phyloP scores from a whole-genome alignment of 2,888 invertebrate species.

The Disparrhopalites patrizii region DNA sequence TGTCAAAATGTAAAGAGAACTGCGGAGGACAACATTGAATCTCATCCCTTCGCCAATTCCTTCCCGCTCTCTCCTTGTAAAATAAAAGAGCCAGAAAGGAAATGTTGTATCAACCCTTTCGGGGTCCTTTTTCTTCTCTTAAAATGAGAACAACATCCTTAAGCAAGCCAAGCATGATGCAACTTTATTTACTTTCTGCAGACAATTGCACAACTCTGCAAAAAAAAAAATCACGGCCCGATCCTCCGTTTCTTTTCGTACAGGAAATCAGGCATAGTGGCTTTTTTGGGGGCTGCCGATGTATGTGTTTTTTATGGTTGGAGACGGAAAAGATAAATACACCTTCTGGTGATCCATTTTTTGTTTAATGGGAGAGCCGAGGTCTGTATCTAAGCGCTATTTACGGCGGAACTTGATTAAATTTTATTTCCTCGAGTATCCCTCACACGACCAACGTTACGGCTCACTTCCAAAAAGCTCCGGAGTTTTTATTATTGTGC shows the following conservation, averaged over 20 bases:
- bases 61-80: not conserved
- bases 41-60: not conserved
- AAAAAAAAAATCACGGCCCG: too few species aligned
- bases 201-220: not conserved
- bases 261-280: too few species aligned
- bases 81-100: not conserved
- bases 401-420: constrained; percentile 6
- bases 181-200: constrained; percentile 12
- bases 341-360: too few species aligned
- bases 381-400: not conserved
- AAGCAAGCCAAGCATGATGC: not conserved
- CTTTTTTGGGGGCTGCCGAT: too few species aligned
- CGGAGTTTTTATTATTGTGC: not conserved
- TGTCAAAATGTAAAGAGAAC: not conserved
- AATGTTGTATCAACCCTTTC: too few species aligned
- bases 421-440: constrained; percentile 6
- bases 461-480: not conserved
- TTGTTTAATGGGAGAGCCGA: too few species aligned
- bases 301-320: too few species aligned
- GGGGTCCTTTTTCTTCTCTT: constrained; percentile 3
- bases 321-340: too few species aligned
- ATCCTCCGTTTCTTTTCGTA: not conserved
- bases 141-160: constrained; percentile 5
- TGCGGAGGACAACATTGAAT: not conserved
- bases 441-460: not conserved